Percentiles rank a stretch among this genome's conserved stretches.
Conservation (phyloP, 2,797 vertebrate genomes). For the Artibeus jamaicensis region DNA sequence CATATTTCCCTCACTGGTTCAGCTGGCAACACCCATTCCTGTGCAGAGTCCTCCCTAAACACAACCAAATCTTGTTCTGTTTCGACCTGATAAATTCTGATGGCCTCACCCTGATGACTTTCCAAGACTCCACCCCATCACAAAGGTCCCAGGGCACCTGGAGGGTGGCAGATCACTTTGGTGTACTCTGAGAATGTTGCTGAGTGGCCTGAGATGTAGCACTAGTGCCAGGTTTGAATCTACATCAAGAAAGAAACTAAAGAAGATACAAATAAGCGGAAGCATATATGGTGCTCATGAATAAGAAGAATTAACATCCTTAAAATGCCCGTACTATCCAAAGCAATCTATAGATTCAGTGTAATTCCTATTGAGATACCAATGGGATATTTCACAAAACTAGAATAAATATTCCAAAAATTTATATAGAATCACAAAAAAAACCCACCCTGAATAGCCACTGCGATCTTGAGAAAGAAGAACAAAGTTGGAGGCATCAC, state of each 20-base stretch:
- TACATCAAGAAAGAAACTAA: background rate
- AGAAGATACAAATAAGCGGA: background rate
- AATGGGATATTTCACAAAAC: background rate
- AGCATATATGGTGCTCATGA: background rate
- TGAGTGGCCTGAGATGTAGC: background rate
- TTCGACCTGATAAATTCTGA: background rate
- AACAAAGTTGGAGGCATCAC: background rate
- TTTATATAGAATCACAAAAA: background rate
- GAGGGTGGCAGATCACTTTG: background rate
- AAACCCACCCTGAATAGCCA: background rate
- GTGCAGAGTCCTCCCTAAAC: background rate
- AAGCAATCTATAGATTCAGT: background rate
- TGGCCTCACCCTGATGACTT: background rate
- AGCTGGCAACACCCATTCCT: background rate
- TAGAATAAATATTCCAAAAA: background rate
- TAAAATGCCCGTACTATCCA: background rate
- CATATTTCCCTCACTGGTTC: background rate
- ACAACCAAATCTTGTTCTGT: background rate
- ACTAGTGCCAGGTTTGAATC: background rate
- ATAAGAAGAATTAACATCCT: background rate
- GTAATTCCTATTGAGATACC: background rate
- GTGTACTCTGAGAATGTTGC: background rate
- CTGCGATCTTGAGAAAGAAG: background rate
- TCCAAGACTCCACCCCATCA: background rate
- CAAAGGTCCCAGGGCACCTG: background rate